These are phyloP conservation scores for Sitodiplosis mosellana DNA, from an alignment of 1,140 invertebrate species.

Conservation along the genomic window DNA sequence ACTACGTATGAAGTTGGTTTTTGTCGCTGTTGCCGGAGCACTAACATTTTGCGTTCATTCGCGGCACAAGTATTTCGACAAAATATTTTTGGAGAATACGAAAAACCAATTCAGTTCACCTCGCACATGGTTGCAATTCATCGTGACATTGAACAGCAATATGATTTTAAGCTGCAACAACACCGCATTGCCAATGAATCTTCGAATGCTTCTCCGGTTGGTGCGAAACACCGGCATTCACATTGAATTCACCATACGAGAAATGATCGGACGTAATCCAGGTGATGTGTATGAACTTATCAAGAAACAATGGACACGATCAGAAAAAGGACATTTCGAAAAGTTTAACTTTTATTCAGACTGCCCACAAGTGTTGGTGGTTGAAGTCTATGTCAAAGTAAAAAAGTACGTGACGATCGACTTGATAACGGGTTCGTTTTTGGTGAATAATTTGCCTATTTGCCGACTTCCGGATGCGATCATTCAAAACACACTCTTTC, in stretches of 20 bases:
- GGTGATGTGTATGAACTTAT: background rate
- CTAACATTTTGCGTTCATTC: background rate
- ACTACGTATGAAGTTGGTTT: background rate
- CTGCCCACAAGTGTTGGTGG: background rate
- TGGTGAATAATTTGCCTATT: background rate
- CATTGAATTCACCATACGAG: background rate
- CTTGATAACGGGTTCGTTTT: background rate
- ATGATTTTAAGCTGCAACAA: background rate
- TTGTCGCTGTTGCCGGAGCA: background rate
- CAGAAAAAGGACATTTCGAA: background rate
- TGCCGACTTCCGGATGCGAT: background rate
- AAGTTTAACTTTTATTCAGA: background rate
- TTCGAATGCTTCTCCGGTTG: background rate
- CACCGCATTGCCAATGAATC: background rate
- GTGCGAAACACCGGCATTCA: background rate
- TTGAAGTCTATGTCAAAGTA: background rate
- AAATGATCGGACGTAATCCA: background rate
- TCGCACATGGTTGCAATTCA: background rate
- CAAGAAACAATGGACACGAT: background rate
- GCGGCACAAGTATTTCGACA: background rate
- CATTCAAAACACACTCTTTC: background rate
- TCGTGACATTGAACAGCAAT: background rate
- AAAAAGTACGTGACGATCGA: background rate
- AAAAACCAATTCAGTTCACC: background rate
- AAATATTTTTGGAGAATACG: background rate